Conservation (phyloP, 2,113 vertebrate species). For the Periophthalmodon schlosseri region DNA sequence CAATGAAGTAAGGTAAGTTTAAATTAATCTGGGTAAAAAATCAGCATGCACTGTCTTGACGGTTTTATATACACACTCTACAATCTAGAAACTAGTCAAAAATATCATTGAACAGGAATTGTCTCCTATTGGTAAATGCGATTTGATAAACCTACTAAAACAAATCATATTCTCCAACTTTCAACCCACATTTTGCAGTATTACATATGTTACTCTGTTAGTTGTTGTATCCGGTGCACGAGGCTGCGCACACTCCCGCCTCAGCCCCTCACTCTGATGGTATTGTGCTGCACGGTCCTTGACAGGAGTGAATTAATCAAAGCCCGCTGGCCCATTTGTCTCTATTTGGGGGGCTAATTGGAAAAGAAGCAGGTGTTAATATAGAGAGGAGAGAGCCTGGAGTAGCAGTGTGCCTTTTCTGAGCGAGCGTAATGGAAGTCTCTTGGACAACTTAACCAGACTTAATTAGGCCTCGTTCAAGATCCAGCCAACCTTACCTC, state of each 20-base stretch:
- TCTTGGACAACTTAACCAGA: constrained; percentile 72
- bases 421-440: constrained; percentile 70
- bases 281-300: constrained; percentile 58
- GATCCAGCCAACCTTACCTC: constrained; percentile 65
- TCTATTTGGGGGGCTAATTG: constrained; percentile 79
- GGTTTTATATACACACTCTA: too few species aligned
- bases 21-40: not conserved
- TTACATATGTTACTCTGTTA: not conserved
- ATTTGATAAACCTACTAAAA: not conserved
- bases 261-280: constrained; percentile 54
- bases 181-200: not conserved
- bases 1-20: not conserved
- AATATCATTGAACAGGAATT: not conserved
- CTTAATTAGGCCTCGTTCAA: constrained; percentile 74
- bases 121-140: not conserved
- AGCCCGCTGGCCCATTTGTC: constrained; percentile 81
- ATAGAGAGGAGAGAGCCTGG: constrained; percentile 71
- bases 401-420: constrained; percentile 31
- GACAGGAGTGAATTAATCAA: constrained; percentile 79
- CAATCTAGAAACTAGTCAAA: too few species aligned
- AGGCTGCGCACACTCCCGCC: constrained; percentile 40
- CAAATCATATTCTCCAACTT: not conserved
- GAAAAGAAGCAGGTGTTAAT: constrained; percentile 80
- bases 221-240: constrained; percentile 6
- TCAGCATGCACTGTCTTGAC: too few species aligned